These are phyloP conservation scores for Irena cyanogastra DNA, from an alignment of 2,113 vertebrate genomes.

Conservation along the genomic window DNA sequence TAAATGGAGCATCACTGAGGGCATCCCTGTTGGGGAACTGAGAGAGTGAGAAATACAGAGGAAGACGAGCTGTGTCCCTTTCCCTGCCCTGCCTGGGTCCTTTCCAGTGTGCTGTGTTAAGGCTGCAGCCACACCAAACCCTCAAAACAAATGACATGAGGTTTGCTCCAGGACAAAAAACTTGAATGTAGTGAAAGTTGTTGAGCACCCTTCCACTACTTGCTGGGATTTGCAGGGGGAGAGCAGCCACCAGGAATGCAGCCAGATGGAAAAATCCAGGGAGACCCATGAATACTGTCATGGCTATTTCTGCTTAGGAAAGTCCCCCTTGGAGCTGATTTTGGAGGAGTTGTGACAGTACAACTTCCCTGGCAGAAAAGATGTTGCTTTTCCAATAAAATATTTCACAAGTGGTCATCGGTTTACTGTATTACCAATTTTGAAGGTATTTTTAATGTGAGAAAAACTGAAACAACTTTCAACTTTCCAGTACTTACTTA, in stretches of 20 bases:
- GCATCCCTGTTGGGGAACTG: background rate
- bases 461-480: background rate
- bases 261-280: background rate
- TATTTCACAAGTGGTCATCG: background rate
- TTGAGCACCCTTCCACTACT: background rate
- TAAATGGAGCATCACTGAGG: background rate
- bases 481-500: background rate
- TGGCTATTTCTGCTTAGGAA: background rate
- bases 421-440: background rate
- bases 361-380: background rate
- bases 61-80: background rate
- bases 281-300: background rate
- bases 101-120: background rate
- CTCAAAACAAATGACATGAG: background rate
- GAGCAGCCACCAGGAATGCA: background rate
- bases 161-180: background rate
- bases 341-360: background rate
- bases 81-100: background rate
- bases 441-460: background rate
- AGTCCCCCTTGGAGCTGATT: background rate
- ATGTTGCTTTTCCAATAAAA: background rate
- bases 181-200: background rate
- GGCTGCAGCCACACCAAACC: background rate
- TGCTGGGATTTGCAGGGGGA: background rate
- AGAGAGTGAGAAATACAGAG: background rate